Evolutionary conservation across 1,140 invertebrate genomes (phyloP).

Genomic region (Macrostomum lignano): DNA sequence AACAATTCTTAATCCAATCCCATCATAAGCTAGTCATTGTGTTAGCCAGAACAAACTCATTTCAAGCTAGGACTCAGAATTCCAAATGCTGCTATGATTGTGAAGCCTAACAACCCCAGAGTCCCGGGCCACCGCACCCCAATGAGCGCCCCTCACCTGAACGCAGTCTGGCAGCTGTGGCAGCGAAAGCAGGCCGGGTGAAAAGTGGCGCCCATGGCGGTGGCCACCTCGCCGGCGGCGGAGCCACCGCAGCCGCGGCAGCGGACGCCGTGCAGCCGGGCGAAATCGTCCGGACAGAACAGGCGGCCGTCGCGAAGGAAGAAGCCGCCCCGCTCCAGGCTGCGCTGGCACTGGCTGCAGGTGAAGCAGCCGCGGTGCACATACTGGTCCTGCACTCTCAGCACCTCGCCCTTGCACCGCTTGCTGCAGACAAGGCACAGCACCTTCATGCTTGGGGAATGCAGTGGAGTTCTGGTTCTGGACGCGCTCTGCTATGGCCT

Average conservation of each 20-base stretch:
- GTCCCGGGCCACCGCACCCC: too few species aligned
- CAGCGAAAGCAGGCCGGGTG: constrained; percentile 78
- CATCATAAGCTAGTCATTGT: too few species aligned
- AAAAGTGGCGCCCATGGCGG: constrained; percentile 57
- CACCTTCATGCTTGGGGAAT: too few species aligned
- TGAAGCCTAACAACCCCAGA: too few species aligned
- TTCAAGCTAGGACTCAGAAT: too few species aligned
- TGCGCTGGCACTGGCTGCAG: constrained; percentile 56
- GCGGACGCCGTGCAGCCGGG: constrained; percentile 57
- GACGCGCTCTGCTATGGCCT: too few species aligned
- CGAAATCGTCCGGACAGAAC: constrained; percentile 70
- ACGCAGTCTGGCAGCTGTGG: constrained; percentile 56
- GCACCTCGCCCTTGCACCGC: constrained; percentile 72
- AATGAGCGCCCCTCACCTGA: too few species aligned
- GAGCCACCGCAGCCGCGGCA: constrained; percentile 60
- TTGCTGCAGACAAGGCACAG: constrained; percentile 69
- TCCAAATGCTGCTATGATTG: too few species aligned
- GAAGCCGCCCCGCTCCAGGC: constrained; percentile 64
- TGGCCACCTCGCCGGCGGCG: constrained; percentile 64
- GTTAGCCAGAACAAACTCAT: too few species aligned
- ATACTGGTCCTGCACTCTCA: constrained; percentile 75
- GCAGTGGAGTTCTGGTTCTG: too few species aligned
- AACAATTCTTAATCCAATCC: too few species aligned
- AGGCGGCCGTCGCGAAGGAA: constrained; percentile 51
- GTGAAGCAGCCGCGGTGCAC: constrained; percentile 85